A percentile compares a stretch with the other conserved stretches of the same genome.
These are phyloP conservation scores for Heliornis fulica DNA, from an alignment of 2,113 vertebrate genomes.

Conservation along the genomic window DNA sequence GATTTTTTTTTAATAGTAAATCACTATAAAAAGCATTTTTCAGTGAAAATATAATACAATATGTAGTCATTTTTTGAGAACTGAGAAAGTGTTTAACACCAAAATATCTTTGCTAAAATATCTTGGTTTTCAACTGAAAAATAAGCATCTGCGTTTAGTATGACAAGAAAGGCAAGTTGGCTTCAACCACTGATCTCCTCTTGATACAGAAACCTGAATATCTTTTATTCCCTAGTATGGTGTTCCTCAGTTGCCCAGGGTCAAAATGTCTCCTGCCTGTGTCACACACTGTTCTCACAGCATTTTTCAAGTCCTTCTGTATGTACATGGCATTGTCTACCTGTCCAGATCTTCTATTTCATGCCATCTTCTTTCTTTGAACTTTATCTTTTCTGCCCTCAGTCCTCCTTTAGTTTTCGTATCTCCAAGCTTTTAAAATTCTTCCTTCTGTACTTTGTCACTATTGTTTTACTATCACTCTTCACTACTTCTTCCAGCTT, in stretches of 20 bases:
- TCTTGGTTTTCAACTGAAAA: background rate
- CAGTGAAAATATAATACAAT: background rate
- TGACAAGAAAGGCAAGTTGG: background rate
- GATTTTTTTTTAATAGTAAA: background rate
- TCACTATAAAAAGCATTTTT: background rate
- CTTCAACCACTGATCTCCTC: background rate
- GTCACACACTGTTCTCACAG: background rate
- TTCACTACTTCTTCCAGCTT: background rate
- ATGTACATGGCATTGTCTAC: background rate
- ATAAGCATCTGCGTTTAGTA: background rate
- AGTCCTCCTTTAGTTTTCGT: background rate
- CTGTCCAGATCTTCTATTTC: background rate
- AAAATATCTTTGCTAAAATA: background rate
- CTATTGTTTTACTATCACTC: background rate
- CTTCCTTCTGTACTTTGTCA: background rate
- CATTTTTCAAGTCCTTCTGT: background rate
- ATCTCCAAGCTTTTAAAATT: background rate
- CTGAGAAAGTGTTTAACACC: background rate
- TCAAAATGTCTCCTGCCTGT: background rate
- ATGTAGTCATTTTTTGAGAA: background rate
- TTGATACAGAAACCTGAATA: background rate
- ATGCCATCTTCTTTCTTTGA: background rate
- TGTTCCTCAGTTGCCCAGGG: accelerated
- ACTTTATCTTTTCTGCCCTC: background rate
- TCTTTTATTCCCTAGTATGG: background rate